Conservation (phyloP, 2,888 invertebrate genomes). For the Lasioglossum lativentre region DNA sequence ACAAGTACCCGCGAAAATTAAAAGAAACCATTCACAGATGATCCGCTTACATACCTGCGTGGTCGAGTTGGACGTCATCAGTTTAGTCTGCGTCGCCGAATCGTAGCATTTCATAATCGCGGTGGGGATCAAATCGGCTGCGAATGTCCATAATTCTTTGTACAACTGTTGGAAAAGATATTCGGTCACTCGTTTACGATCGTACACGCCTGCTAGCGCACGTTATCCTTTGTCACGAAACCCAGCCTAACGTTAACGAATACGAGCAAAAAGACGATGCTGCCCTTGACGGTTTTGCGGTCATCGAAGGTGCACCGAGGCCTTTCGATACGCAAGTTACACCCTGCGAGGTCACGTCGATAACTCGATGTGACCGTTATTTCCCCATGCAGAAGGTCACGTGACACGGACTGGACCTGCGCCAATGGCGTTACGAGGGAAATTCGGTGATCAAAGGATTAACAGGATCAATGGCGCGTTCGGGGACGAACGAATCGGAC, state of each 20-base stretch:
- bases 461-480: slow-evolving; percentile 32
- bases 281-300: slow-evolving; percentile 4
- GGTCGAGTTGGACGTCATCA: slow-evolving; percentile 50
- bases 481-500: background rate
- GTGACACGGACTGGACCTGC: slow-evolving; percentile 61
- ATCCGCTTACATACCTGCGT: slow-evolving; percentile 70
- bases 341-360: slow-evolving; percentile 52
- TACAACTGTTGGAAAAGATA: slow-evolving; percentile 68
- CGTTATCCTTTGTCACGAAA: background rate
- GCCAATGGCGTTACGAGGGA: slow-evolving; percentile 52
- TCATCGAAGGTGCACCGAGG: background rate
- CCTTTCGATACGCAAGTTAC: background rate
- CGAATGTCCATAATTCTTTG: slow-evolving; percentile 70
- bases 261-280: background rate
- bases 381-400: slow-evolving; percentile 44
- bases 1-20: slow-evolving; percentile 43
- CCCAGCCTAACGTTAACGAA: no score
- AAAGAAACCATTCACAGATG: background rate
- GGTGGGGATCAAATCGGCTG: slow-evolving; percentile 54
- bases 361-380: slow-evolving; percentile 46
- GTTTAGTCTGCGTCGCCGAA: slow-evolving; percentile 55
- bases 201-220: background rate
- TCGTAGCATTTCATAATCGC: slow-evolving; percentile 54
- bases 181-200: slow-evolving; percentile 17
- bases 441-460: slow-evolving; percentile 44